phyloP scores from a whole-genome alignment of 2,797 vertebrate genomes.

The Sphenopsis melanotis region DNA sequence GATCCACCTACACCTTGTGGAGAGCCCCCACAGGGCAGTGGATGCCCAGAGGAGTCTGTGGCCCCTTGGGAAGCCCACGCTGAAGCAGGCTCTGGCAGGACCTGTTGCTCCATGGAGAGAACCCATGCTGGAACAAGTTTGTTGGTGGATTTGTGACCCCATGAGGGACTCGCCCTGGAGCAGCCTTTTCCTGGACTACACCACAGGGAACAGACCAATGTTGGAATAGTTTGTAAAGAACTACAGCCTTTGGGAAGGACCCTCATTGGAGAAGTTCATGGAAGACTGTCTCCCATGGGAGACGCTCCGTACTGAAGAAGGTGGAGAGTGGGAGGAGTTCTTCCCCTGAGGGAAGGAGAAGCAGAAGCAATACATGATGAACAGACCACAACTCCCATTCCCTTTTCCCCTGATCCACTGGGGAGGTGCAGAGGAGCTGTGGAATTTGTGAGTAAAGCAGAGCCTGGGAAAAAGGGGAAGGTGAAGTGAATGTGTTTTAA shows the following conservation, averaged over 20 bases:
- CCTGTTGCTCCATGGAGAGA: not conserved
- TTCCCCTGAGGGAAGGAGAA: too few relatives aligned
- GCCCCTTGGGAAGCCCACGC: rapidly evolving
- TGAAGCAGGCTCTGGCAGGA: not conserved
- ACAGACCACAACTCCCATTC: too few relatives aligned
- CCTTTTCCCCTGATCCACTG: too few relatives aligned
- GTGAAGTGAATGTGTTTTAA: too few relatives aligned
- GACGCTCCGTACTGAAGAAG: not conserved
- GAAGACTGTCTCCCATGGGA: not conserved
- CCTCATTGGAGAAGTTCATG: not conserved
- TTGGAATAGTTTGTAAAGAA: not conserved
- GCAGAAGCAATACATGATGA: too few relatives aligned
- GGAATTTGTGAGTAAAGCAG: too few relatives aligned
- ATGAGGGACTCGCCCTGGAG: not conserved
- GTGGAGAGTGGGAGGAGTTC: not conserved
- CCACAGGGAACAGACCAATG: rapidly evolving
- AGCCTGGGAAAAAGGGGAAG: too few relatives aligned
- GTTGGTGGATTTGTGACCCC: not conserved
- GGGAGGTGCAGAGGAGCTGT: too few relatives aligned
- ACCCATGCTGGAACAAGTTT: not conserved
- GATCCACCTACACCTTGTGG: not conserved
- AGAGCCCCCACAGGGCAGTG: not conserved
- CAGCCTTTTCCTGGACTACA: not conserved
- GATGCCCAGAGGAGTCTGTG: not conserved
- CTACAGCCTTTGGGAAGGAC: not conserved